Evolutionary conservation across 2,113 vertebrate species (phyloP), one percentile per base, ranked within the genome.

Genomic region (Kryptolebias marmoratus): DNA sequence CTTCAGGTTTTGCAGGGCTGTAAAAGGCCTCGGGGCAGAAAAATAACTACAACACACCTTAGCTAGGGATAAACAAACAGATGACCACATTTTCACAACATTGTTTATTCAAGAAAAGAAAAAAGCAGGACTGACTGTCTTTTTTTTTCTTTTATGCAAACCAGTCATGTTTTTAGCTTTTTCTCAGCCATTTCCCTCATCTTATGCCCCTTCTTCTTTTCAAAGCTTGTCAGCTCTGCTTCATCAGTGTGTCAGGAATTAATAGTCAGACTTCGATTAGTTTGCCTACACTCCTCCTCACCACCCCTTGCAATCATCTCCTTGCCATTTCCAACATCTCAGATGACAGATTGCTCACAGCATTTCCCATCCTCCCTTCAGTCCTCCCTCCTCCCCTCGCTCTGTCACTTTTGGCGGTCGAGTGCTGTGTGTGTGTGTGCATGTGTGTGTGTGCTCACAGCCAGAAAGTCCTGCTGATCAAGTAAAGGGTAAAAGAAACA

Each of bases 221-320:
- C 27, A 8, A 85, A 85, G 85, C 84, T 87, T 92, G 92, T 94
- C 92, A 88, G 64, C 74, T 86, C 80, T 79, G 68, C 83, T 94
- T 91, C 89, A 87, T 88, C 75, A 80, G 76, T 73, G 80, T 90
- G 83, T 90, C 92, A 85, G 64, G 75, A 86, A 73, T 88, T 75
- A 92, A 91, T 82, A 87, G 90, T 90, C 87, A 77, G 78, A 77
- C 68, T 83, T 65, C 57, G 83, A 90, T 92, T 90, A 87, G 77
- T 89, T 89, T 71, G 63, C 85, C 58, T 81, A 84, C 77, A 61
- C 77, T 81, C 85, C 87, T 89, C 64, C 82, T 87, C 85, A 32
- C 77, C 75, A 60, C 60, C 73, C 73, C 62, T 11, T 57, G 72
- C 88, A 90, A 90, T 92, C 91, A 90, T 91, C 69, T 82, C 54